Percentiles rank a stretch among this genome's conserved stretches.
Evolutionary conservation across 2,888 invertebrate species (phyloP).

Genomic region (Lithophane semibrunnea): DNA sequence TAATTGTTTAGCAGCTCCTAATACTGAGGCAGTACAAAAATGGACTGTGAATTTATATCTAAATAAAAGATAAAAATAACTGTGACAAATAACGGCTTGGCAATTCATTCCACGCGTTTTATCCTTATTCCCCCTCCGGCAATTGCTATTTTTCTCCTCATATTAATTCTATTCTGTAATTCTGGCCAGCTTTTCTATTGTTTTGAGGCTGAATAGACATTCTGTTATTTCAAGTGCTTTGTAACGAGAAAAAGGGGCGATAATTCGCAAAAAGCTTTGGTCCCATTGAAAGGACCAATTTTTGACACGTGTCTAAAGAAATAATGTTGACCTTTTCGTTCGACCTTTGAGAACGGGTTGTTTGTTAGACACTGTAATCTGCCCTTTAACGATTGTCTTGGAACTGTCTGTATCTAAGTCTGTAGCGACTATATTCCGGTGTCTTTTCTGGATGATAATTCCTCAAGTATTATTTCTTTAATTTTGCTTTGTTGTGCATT

Average conservation of each 20-base stretch:
- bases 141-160: constrained; percentile 20
- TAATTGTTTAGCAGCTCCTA: constrained; percentile 3
- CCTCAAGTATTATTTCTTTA: no score
- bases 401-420: constrained; percentile 30
- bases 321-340: constrained; percentile 34
- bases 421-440: neutral
- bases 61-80: constrained; percentile 13
- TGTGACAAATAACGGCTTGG: constrained; percentile 21
- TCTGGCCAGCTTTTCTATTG: constrained; percentile 1
- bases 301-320: constrained; percentile 19
- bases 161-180: constrained; percentile 31
- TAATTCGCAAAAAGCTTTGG: neutral
- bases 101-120: constrained; percentile 31
- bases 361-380: constrained; percentile 27
- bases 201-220: constrained; percentile 18
- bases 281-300: constrained; percentile 6
- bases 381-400: constrained; percentile 47
- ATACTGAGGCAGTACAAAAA: constrained; percentile 3
- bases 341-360: constrained; percentile 20
- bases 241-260: constrained; percentile 1
- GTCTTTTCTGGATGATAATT: neutral
- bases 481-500: no score
- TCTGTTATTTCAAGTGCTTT: constrained; percentile 32
- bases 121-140: constrained; percentile 18
- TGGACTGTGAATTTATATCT: constrained; percentile 3